Conservation (phyloP, 1,140 invertebrate species). For the Sesamia nonagrioides region DNA sequence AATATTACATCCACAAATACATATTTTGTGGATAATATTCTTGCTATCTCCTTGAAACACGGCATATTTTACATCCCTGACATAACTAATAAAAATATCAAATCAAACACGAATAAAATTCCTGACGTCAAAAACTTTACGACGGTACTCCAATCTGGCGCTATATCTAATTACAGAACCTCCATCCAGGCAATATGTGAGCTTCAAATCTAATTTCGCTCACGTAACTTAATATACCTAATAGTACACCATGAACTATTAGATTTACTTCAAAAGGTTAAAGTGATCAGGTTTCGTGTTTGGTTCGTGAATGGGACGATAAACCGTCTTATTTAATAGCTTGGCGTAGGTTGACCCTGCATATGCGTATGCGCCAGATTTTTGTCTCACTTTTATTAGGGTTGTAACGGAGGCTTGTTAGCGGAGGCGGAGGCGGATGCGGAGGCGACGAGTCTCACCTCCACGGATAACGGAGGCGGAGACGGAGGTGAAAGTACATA, state of each 20-base stretch:
- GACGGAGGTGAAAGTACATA: too few relatives aligned
- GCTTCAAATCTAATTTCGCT: slow-evolving; percentile 54
- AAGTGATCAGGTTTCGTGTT: slow-evolving; percentile 67
- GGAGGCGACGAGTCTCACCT: too few relatives aligned
- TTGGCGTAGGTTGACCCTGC: slow-evolving; percentile 68
- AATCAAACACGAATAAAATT: slow-evolving; percentile 29
- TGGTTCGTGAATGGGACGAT: slow-evolving; percentile 78
- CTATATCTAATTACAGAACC: slow-evolving; percentile 33
- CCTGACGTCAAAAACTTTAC: slow-evolving; percentile 38
- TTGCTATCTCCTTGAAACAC: neutral
- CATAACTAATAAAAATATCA: slow-evolving; percentile 4
- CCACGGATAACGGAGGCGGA: too few relatives aligned
- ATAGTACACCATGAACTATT: slow-evolving; percentile 50
- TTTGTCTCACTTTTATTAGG: too few relatives aligned
- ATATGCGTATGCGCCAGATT: slow-evolving; percentile 63
- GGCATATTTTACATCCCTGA: neutral
- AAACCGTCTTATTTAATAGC: slow-evolving; percentile 80
- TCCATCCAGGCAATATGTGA: slow-evolving; percentile 30
- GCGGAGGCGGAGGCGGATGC: too few relatives aligned
- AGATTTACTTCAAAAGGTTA: slow-evolving; percentile 68
- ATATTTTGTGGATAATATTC: too few relatives aligned
- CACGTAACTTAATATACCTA: slow-evolving; percentile 56
- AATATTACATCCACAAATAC: too few relatives aligned
- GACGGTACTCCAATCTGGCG: slow-evolving; percentile 8
- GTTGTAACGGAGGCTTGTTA: too few relatives aligned